Conservation (phyloP, 2,113 vertebrate species). For the Pitta sordida region DNA sequence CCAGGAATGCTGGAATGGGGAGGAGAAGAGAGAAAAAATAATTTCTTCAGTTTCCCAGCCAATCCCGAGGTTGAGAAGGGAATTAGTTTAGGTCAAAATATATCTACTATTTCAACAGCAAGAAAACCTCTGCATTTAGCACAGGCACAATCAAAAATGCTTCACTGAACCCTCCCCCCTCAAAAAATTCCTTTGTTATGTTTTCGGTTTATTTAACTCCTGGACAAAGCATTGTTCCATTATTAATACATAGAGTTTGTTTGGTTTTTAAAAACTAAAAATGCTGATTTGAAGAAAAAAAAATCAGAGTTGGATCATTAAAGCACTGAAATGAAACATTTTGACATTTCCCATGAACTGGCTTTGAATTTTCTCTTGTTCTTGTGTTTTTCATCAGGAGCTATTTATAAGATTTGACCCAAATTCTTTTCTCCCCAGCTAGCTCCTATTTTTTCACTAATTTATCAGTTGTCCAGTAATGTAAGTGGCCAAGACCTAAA, state of each 20-base stretch:
- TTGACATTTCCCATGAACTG: conserved; percentile 5
- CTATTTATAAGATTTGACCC: conserved; percentile 61
- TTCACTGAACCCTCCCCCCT: not conserved
- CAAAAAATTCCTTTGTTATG: not conserved
- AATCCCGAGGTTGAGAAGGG: not conserved
- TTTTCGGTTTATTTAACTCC: not conserved
- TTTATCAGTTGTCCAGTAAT: conserved; percentile 28
- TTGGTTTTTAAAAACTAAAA: not conserved
- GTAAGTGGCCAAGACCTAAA: not conserved
- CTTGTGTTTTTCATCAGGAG: conserved; percentile 22
- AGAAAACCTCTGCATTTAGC: not conserved
- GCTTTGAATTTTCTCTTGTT: conserved; percentile 21
- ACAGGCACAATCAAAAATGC: not conserved
- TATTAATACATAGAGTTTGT: not conserved
- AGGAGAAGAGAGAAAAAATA: not conserved
- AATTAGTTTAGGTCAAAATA: not conserved
- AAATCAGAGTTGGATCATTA: conserved; percentile 2
- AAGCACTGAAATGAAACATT: conserved; percentile 15
- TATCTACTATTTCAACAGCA: not conserved
- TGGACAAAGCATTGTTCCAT: not conserved
- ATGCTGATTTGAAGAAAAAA: conserved; percentile 21
- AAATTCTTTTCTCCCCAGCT: conserved; percentile 33
- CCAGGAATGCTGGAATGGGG: not conserved
- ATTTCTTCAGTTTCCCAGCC: not conserved
- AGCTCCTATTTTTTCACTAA: conserved; percentile 16